Base-by-base conservation (phyloP, 2,888 invertebrate species). In the Chrysina gloriosa region DNA sequence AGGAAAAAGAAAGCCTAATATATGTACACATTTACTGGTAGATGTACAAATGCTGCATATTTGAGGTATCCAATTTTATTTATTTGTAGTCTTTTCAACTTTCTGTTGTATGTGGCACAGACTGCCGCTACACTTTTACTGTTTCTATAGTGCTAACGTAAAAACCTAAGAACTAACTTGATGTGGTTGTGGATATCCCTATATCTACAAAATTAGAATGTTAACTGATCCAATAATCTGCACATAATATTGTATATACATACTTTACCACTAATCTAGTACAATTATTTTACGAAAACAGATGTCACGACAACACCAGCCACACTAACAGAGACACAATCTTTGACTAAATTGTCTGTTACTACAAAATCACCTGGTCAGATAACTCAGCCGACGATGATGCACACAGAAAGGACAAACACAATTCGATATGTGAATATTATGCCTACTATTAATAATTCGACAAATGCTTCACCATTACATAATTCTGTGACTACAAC, bases 241-340 rank as follows among this genome's bases (percentile, higher is more conserved):
- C 34, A 31, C 31, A 54, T 16, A 19, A 31, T 54, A 54, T 29
- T 58, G 42, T 58, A 56, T 14, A 58, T 58, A 58, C 27, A 16
- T 42, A 36, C 50, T 36, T 47, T 58, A 27, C 52, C 39, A 68
- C 67, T 68, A 68, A 68, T 68, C 25, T 45, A 63, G 63, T 54
- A 56, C 16, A 66, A 50, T 79, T 74, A 77, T 80, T 80, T 80
- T 80, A 75, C 77, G 79, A 80, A 80, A 82, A 83, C 82, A 83
- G 83, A 83, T 82, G 78, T 79, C 80, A 82, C 76, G 73, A 77
- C 77, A 76, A 82, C 82, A 78, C 77, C 81, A 74, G 80, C 80
- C 79, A 79, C 82, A 82, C 81, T 82, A 82, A 83, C 81, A 69
- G 82, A 82, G 80, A 81, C 80, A 72, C 73, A 77, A 76, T 70